Percentiles rank a stretch among this genome's conserved stretches.
Evolutionary conservation across 23 tunicate genomes (phyloP).

Genomic region (Ascidia mentula): DNA sequence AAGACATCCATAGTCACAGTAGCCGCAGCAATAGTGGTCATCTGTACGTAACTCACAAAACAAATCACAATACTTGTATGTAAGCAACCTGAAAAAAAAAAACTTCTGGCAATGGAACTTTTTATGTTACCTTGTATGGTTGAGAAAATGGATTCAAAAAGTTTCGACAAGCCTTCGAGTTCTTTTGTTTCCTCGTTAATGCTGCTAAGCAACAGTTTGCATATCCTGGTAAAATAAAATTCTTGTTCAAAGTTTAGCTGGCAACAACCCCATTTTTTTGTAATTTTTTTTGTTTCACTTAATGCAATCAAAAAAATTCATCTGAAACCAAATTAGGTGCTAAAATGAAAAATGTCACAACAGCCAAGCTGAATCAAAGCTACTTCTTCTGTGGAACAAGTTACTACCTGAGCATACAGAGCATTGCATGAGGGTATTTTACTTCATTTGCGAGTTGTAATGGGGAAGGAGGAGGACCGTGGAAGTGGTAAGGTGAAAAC

Average conservation of each 20-base stretch:
- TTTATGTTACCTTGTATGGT: conserved; percentile 7
- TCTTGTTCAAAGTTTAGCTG: no score
- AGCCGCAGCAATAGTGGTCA: no score
- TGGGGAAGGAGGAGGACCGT: conserved; percentile 52
- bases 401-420: conserved; percentile 33
- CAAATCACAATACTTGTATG: no score
- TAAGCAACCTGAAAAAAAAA: no score
- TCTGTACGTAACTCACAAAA: no score
- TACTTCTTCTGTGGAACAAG: background rate
- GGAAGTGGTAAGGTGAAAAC: conserved; percentile 17
- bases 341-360: background rate
- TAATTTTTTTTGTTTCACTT: no score
- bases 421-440: conserved; percentile 39
- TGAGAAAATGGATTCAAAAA: background rate
- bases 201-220: background rate
- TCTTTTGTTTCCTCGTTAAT: background rate
- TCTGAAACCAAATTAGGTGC: background rate
- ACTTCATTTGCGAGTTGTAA: conserved; percentile 31
- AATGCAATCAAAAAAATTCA: background rate
- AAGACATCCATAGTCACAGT: no score
- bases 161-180: background rate
- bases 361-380: background rate
- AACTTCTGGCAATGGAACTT: no score
- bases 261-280: no score
- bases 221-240: background rate